Conservation (phyloP, 2,888 invertebrate genomes). For the Octonoba sinensis region DNA sequence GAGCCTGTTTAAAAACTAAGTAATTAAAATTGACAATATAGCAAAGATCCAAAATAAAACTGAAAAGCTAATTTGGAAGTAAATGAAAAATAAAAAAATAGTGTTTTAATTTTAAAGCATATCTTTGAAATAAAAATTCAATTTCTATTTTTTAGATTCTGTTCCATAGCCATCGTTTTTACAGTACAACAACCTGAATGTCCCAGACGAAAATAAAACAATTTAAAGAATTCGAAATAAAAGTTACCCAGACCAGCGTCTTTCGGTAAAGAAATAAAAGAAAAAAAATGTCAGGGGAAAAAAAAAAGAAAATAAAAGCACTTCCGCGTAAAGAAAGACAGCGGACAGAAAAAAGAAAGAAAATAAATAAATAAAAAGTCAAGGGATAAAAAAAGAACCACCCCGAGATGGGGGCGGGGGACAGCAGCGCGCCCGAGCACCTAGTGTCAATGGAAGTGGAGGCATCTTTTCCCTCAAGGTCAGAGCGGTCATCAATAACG, state of each 20-base stretch:
- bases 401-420: conserved; percentile 8
- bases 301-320: conserved; percentile 13
- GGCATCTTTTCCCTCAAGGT: conserved; percentile 50
- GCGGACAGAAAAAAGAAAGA: conserved; percentile 8
- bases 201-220: neutral
- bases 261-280: too few relatives aligned
- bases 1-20: too few relatives aligned
- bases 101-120: too few relatives aligned
- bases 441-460: conserved; percentile 49
- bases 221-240: conserved; percentile 4
- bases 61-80: too few relatives aligned
- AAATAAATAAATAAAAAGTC: conserved; percentile 15
- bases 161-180: neutral
- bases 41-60: too few relatives aligned
- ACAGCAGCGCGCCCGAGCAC: conserved; percentile 6
- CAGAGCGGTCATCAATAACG: conserved; percentile 52
- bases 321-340: conserved; percentile 12
- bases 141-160: too few relatives aligned
- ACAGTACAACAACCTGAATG: neutral
- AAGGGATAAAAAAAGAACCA: conserved; percentile 10
- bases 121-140: too few relatives aligned
- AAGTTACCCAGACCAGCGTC: too few relatives aligned
- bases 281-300: neutral
- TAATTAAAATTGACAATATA: too few relatives aligned
- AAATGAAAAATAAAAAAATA: too few relatives aligned